Conservation (phyloP, 2,888 invertebrate genomes). For the Dynastes tityus region DNA sequence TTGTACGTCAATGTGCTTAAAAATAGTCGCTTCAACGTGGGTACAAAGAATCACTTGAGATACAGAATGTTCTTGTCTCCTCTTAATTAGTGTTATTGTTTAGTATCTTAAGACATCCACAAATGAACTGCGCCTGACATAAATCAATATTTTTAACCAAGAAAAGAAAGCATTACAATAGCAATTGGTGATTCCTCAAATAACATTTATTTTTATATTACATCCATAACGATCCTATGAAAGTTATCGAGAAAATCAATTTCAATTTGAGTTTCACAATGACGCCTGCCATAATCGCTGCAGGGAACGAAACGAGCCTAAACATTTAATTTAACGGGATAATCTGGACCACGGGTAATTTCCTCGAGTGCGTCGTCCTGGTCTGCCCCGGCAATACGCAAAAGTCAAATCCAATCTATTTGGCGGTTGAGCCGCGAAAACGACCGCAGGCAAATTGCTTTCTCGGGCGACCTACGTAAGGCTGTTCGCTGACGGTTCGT, state of each 20-base stretch:
- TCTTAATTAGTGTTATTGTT: too few species aligned
- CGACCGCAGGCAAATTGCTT: conserved; percentile 59
- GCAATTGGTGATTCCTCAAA: not conserved
- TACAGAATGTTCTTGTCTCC: too few species aligned
- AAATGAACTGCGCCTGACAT: too few species aligned
- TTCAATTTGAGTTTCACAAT: conserved; percentile 54
- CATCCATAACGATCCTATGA: conserved; percentile 5
- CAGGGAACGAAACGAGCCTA: conserved; percentile 54
- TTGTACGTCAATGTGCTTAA: too few species aligned
- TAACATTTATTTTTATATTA: not conserved
- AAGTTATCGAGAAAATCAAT: conserved; percentile 51
- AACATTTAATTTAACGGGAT: conserved; percentile 59
- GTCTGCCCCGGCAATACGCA: conserved; percentile 55
- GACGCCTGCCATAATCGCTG: conserved; percentile 49
- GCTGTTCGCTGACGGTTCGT: conserved; percentile 41
- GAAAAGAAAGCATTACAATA: too few species aligned
- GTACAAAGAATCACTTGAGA: too few species aligned
- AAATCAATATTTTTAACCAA: too few species aligned
- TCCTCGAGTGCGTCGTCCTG: conserved; percentile 55
- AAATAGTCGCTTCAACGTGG: too few species aligned
- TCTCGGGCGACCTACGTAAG: conserved; percentile 43
- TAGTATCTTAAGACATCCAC: too few species aligned
- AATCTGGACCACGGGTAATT: conserved; percentile 59
- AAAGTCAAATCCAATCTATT: conserved; percentile 60
- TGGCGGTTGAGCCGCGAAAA: conserved; percentile 58